A percentile compares a stretch with the other conserved stretches of the same genome.
phyloP scores from a whole-genome alignment of 2,113 vertebrate genomes.

The Colinus virginianus region DNA sequence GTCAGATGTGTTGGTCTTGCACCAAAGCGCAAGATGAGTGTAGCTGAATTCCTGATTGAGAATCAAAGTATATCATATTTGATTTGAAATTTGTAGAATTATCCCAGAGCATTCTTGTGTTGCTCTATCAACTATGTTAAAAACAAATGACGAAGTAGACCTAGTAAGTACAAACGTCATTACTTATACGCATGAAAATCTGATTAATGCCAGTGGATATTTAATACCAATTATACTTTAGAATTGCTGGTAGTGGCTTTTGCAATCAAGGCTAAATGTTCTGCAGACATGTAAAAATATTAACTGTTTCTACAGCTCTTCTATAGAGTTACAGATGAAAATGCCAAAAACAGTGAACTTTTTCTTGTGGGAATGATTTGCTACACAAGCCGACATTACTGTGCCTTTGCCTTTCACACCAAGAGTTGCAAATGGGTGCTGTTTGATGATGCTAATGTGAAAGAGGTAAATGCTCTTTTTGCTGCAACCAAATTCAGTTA shows the following conservation, averaged over 20 bases:
- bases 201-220: neutral
- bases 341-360: constrained; percentile 91
- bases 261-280: neutral
- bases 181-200: neutral
- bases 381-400: constrained; percentile 95
- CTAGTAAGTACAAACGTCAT: neutral
- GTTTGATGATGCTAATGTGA: constrained; percentile 98
- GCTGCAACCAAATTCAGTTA: neutral
- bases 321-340: constrained; percentile 94
- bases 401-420: constrained; percentile 95
- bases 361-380: constrained; percentile 96
- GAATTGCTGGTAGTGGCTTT: neutral
- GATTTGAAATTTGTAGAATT: neutral
- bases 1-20: neutral
- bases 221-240: neutral
- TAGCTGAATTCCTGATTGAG: neutral
- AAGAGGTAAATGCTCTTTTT: constrained; percentile 85
- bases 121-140: neutral
- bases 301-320: constrained; percentile 85
- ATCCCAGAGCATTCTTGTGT: neutral
- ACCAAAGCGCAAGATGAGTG: neutral
- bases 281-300: neutral
- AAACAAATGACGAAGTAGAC: neutral
- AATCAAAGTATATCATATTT: neutral
- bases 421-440: constrained; percentile 97